Evolutionary conservation across 2,888 invertebrate species (phyloP), one percentile per base, ranked within the genome.

Genomic region (Epistrophe eligans): DNA sequence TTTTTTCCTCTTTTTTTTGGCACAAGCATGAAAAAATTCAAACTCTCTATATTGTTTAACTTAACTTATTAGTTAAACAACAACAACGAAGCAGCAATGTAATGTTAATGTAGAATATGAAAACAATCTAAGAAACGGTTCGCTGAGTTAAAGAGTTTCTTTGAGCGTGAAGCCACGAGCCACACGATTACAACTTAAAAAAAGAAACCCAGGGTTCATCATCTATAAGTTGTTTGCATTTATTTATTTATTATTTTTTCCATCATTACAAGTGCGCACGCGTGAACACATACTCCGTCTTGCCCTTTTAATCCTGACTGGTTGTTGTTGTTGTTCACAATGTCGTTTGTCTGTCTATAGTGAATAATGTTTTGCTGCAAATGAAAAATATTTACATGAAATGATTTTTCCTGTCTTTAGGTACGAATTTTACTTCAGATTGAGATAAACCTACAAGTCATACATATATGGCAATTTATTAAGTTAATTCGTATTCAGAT

Each of bases 81-180:
- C 24, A 60, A 60, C 24, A 52, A 24, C 24, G 3, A 24, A 24
- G 24, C 24, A 64, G 15, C 19, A 71, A 32, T 2, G 3, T 24
- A 35, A 60, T 50, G 8, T 35, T 19, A 35, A 35, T 32, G 40
- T n/a, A 15, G 35, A 60, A 52, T 62, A 64, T 50, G 19, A 45
- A 64, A 28, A 64, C 62, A 43, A 45, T 66, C 58, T 70, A 82
- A 64, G 77, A 80, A 73, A 80, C 92, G 91, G 92, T 91, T 91
- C 91, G 91, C 89, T 89, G 87, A 84, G 64, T 84, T 79, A 77
- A 88, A 84, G 79, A 88, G 73, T 52, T 88, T 89, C 90, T 89
- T 89, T 90, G 92, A 91, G 91, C 91, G 91, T 91, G 91, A 91
- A 92, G 91, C 92, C 91, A 91, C 91, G 91, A 92, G 91, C 91